Evolutionary conservation across 2,113 vertebrate species (phyloP).

Genomic region (Eretmochelys imbricata): DNA sequence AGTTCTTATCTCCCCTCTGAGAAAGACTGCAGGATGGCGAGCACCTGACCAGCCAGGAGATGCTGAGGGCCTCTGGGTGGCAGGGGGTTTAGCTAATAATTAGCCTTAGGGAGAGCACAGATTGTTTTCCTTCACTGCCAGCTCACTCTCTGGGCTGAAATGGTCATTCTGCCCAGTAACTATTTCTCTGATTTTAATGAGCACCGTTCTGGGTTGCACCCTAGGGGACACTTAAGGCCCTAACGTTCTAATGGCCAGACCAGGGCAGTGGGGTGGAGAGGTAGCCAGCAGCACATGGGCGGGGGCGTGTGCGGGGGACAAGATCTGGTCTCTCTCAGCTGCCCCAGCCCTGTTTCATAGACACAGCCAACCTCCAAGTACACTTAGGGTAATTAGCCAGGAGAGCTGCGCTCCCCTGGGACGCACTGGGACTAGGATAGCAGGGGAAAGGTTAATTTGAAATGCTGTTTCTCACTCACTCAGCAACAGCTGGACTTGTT

Average conservation of each 20-base stretch:
- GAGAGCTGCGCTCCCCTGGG: not conserved
- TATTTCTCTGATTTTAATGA: not conserved
- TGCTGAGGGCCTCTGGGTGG: not conserved
- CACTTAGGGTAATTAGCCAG: not conserved
- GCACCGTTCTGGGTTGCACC: not conserved
- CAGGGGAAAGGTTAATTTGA: constrained; percentile 18
- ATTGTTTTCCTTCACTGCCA: not conserved
- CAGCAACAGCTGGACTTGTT: constrained; percentile 6
- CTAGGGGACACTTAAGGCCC: not conserved
- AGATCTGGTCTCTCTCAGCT: not conserved
- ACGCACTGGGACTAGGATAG: not conserved
- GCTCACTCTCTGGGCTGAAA: not conserved
- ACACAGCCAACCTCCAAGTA: not conserved
- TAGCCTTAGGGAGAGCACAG: not conserved
- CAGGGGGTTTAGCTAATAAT: not conserved
- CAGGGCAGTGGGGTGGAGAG: not conserved
- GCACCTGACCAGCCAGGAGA: not conserved
- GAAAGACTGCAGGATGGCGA: not conserved
- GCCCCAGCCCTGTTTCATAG: not conserved
- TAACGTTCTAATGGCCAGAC: not conserved
- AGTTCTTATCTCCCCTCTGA: not conserved
- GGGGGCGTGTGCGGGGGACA: not conserved
- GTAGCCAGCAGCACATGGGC: not conserved
- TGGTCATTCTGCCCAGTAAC: not conserved
- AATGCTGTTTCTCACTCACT: not conserved